These are phyloP conservation scores for Labrus mixtus DNA, from an alignment of 2,113 vertebrate species.

Conservation along the genomic window DNA sequence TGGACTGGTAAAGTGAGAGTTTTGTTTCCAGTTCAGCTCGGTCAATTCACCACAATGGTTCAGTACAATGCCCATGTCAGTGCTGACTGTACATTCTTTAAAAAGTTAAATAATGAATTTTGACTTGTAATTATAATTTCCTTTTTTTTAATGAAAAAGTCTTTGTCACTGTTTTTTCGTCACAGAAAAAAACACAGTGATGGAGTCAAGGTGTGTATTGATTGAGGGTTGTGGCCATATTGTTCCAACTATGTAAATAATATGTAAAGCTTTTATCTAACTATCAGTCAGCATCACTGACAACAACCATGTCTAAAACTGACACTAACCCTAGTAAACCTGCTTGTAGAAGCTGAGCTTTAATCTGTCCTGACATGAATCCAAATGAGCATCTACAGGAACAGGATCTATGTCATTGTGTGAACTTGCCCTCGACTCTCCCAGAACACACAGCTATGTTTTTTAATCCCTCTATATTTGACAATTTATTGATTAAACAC, in stretches of 20 bases:
- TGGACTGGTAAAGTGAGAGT: not conserved
- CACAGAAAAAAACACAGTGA: no score
- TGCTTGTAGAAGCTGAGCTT: not conserved
- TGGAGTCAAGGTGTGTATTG: not conserved
- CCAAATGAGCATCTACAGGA: conserved; percentile 4
- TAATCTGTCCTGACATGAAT: conserved; percentile 31
- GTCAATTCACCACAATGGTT: not conserved
- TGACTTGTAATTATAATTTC: no score
- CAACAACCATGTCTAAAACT: not conserved
- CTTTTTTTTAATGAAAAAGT: no score
- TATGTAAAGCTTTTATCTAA: conserved; percentile 2
- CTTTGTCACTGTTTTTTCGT: no score
- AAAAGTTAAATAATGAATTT: no score
- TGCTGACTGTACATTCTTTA: no score
- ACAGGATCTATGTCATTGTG: not conserved
- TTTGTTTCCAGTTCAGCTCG: not conserved
- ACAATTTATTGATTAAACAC: not conserved
- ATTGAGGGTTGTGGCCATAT: not conserved
- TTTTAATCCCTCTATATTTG: not conserved
- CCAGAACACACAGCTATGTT: not conserved
- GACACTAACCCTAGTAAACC: conserved; percentile 17
- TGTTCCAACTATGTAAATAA: not conserved
- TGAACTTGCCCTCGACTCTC: not conserved
- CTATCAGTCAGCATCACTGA: conserved; percentile 16
- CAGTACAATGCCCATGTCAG: no score